phyloP scores from a whole-genome alignment of 2,797 vertebrate genomes.

The Vespertilio murinus region DNA sequence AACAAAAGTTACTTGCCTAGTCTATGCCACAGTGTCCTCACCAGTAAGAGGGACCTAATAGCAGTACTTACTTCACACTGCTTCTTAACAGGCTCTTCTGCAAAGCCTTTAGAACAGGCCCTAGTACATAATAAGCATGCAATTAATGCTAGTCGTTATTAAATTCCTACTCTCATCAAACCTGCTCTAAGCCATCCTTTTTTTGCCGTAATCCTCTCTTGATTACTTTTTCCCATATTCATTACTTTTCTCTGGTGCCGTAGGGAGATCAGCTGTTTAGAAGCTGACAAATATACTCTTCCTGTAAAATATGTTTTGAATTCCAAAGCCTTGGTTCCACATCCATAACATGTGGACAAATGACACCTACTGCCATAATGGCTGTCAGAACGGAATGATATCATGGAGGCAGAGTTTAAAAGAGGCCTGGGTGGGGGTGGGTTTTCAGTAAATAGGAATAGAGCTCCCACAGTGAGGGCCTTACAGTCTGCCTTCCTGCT shows the following conservation, averaged over 20 bases:
- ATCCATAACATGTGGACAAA: background rate
- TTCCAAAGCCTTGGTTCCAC: background rate
- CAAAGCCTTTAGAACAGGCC: background rate
- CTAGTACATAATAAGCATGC: background rate
- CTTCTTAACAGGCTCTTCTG: background rate
- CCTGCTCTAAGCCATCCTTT: background rate
- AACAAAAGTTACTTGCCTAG: background rate
- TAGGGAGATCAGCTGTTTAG: background rate
- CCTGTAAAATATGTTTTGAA: background rate
- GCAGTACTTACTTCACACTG: background rate
- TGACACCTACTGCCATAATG: background rate
- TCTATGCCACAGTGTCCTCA: background rate
- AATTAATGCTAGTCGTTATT: background rate
- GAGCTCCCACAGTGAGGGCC: no score
- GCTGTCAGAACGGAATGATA: background rate
- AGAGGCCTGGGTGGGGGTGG: background rate
- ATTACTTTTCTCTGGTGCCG: background rate
- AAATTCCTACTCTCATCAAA: background rate
- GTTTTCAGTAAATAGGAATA: background rate
- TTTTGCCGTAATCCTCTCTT: background rate
- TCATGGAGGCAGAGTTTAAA: background rate
- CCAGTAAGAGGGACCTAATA: background rate
- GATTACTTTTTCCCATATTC: background rate
- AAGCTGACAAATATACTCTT: background rate
- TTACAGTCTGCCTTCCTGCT: background rate